These are phyloP conservation scores for Spodoptera littoralis DNA, from an alignment of 2,888 invertebrate species.

Conservation along the genomic window DNA sequence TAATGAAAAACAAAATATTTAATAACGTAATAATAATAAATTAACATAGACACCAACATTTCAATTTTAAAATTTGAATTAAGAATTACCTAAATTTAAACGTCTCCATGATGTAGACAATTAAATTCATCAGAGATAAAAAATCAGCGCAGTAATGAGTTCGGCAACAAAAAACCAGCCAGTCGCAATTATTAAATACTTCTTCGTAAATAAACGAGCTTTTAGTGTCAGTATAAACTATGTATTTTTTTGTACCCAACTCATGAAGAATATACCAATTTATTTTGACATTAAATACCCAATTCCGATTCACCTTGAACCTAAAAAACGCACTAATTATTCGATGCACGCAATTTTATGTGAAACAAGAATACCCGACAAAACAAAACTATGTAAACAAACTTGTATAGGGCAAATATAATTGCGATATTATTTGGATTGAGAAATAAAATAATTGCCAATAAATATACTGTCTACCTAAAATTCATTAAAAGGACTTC, in stretches of 20 bases:
- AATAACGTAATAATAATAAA: no score
- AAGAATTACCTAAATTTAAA: no score
- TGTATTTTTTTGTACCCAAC: neutral
- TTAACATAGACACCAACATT: no score
- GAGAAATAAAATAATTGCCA: neutral
- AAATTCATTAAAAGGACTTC: conserved; percentile 3
- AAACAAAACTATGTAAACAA: conserved; percentile 29
- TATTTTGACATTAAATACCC: conserved; percentile 4
- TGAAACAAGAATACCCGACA: conserved; percentile 3
- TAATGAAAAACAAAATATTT: no score
- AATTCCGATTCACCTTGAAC: conserved; percentile 8
- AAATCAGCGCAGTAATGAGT: neutral
- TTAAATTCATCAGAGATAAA: no score
- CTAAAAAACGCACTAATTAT: conserved; percentile 23
- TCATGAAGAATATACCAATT: conserved; percentile 8
- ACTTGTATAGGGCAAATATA: neutral
- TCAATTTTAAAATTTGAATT: no score
- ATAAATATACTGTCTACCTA: neutral
- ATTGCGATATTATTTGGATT: neutral
- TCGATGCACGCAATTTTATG: conserved; percentile 17
- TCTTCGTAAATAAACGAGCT: neutral
- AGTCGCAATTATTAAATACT: neutral
- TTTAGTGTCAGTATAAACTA: neutral
- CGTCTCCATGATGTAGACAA: no score
- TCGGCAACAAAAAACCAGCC: neutral